Base-by-base conservation (phyloP, 1,140 invertebrate genomes). In the Chlorops oryzae region DNA sequence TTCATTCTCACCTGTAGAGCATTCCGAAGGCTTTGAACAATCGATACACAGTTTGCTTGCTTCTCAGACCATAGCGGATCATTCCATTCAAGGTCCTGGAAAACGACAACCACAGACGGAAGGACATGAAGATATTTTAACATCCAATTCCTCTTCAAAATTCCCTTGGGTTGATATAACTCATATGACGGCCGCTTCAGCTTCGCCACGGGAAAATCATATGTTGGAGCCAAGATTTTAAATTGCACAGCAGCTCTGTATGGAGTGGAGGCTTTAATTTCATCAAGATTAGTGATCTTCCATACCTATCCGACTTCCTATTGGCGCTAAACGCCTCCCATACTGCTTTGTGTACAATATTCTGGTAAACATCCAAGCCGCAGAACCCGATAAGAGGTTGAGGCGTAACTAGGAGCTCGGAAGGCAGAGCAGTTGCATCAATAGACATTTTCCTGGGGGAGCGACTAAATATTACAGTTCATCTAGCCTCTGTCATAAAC, bases 1-100 rank as follows among this genome's bases (percentile, higher is more conserved):
- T 9, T 13, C 15, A 15, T 2, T 78, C 75, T 65, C 83, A 86
- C 57, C 24, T 71, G 69, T 23, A 63, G 51, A 39, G 48, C 49
- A 41, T 63, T 70, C 23, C 86, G 86, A 40, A 96, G 79, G 20
- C 86, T 84, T 71, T 96, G 89, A n/a, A 97, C 84, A 64, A 85
- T 81, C 2, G 86, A 87, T 5, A 90, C 85, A 76, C 92, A 96
- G 74, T 97, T 92, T 59, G 90, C 84, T 65, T 92, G 91, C 63
- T 90, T 96, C 58, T 96, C 92, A 61, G 88, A 87, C 92, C 93
- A 98, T 41, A 86, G 78, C 1, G 81, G 75, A 75, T 97, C 92
- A 71, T 94, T 91, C 96, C 96, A 98, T 75, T 98, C 93, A 58
- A 98, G 80, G 65, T 98, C 94, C 74, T 91, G 92, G 72, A 98